Evolutionary conservation across 2,888 invertebrate genomes (phyloP).

Genomic region (Auanema freiburgensis): DNA sequence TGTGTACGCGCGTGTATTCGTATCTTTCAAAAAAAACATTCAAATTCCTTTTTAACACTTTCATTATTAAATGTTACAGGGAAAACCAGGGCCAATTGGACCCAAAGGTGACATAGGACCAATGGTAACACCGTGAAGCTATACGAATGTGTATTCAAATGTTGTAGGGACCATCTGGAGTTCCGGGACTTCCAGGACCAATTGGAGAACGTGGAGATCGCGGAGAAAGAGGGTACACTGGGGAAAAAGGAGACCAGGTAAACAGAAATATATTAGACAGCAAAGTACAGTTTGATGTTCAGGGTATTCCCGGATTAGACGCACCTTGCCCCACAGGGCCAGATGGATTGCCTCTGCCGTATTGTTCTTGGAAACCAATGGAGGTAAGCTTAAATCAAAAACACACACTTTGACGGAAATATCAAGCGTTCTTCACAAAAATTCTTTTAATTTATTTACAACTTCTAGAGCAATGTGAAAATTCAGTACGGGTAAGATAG

Average conservation of each 20-base stretch:
- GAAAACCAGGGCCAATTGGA: conserved; percentile 48
- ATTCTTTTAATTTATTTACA: neutral
- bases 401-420: neutral
- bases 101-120: conserved; percentile 55
- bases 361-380: conserved; percentile 72
- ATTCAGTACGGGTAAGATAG: conserved; percentile 50
- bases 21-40: no score
- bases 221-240: conserved; percentile 24
- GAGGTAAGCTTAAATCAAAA: conserved; percentile 44
- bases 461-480: conserved; percentile 49
- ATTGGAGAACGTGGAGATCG: conserved; percentile 53
- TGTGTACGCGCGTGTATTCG: conserved; percentile 6
- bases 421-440: neutral
- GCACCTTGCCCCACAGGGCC: conserved; percentile 96
- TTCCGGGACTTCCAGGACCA: conserved; percentile 46
- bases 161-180: conserved; percentile 50
- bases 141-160: conserved; percentile 5
- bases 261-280: neutral
- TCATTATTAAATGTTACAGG: conserved; percentile 51
- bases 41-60: no score
- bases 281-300: conserved; percentile 7
- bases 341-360: conserved; percentile 91
- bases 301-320: conserved; percentile 92
- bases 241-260: conserved; percentile 48
- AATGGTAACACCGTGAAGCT: conserved; percentile 21